A percentile compares a stretch with the other conserved stretches of the same genome.
These are phyloP conservation scores for Drosophila aldrichi DNA, from an alignment of 2,888 invertebrate genomes.

Conservation along the genomic window DNA sequence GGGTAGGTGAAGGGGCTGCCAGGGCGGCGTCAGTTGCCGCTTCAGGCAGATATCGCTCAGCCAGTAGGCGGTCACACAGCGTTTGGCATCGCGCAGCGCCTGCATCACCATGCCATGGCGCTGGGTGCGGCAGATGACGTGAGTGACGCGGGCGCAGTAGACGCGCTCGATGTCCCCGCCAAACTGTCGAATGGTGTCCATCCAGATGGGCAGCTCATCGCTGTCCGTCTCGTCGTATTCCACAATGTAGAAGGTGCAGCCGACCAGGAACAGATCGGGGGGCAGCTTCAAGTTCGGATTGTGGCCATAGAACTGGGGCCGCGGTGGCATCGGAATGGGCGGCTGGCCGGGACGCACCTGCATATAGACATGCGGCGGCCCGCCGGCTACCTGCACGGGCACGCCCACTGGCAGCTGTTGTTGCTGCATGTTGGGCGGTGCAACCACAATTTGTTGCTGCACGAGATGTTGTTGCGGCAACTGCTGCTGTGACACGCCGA, in stretches of 20 bases:
- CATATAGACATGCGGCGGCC: constrained; percentile 86
- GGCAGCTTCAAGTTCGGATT: constrained; percentile 96
- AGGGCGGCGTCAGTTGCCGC: constrained; percentile 95
- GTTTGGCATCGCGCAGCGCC: constrained; percentile 88
- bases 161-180: constrained; percentile 95
- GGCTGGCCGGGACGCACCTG: constrained; percentile 83
- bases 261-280: constrained; percentile 94
- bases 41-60: constrained; percentile 95
- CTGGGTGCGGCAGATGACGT: constrained; percentile 96
- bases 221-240: constrained; percentile 91
- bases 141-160: constrained; percentile 95
- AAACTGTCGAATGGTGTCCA: constrained; percentile 90
- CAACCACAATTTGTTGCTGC: constrained; percentile 77
- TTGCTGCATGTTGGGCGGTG: constrained; percentile 82
- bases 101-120: constrained; percentile 96
- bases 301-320: constrained; percentile 95
- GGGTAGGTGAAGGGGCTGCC: constrained; percentile 97
- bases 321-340: constrained; percentile 86
- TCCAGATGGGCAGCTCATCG: constrained; percentile 88
- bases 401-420: constrained; percentile 68
- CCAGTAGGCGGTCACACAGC: constrained; percentile 94
- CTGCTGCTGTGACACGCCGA: constrained; percentile 68
- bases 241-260: constrained; percentile 96
- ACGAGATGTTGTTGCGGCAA: constrained; percentile 73
- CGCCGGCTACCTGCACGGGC: constrained; percentile 64